Conservation (phyloP, 2,113 vertebrate genomes). For the Pterophyllum scalare region DNA sequence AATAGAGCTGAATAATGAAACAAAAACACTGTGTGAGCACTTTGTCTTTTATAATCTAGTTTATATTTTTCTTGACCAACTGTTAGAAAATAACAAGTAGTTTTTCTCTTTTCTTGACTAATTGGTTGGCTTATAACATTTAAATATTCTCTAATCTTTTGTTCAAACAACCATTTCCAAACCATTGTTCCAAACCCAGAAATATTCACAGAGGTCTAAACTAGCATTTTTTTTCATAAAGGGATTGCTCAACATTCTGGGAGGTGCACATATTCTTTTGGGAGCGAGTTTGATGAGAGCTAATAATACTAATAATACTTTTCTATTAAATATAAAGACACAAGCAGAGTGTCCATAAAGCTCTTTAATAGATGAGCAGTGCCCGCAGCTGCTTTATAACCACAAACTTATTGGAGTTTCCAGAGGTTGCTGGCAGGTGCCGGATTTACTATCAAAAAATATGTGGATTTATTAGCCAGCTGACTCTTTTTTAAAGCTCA, state of each 20-base stretch:
- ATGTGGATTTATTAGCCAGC: background rate
- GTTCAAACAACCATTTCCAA: background rate
- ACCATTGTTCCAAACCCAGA: too few relatives aligned
- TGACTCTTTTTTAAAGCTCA: background rate
- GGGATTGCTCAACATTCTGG: background rate
- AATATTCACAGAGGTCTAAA: background rate
- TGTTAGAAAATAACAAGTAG: background rate
- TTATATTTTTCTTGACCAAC: background rate
- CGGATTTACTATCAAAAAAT: background rate
- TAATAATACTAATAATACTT: background rate
- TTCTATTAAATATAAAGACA: background rate
- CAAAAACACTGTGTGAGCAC: background rate
- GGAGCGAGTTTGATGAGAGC: background rate
- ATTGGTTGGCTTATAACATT: background rate
- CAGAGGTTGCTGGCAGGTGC: background rate
- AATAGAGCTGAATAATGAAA: background rate
- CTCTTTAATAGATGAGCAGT: background rate
- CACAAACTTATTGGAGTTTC: background rate
- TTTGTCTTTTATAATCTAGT: background rate
- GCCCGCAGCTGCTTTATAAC: background rate
- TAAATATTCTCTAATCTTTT: background rate
- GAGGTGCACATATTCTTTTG: background rate
- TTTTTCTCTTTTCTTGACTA: slow-evolving; percentile 4
- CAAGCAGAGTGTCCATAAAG: background rate
- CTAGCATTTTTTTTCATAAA: background rate